Evolutionary conservation across 2,113 vertebrate genomes (phyloP).

Genomic region (Tupaia chinensis): DNA sequence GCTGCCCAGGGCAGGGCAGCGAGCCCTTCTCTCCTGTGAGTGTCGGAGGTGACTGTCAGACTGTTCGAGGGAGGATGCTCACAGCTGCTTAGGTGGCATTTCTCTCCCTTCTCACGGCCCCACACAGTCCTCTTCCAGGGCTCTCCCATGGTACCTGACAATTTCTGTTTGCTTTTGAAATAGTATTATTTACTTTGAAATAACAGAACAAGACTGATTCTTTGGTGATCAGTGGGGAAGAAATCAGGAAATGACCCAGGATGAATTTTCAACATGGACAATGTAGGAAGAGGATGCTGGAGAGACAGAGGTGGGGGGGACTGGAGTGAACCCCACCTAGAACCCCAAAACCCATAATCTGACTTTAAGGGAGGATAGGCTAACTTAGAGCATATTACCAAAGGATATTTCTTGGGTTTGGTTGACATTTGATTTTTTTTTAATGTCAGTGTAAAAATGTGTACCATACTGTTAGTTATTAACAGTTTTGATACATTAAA

Average conservation of each 20-base stretch:
- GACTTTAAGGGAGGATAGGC: not conserved
- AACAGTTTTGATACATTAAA: not conserved
- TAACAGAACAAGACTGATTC: not conserved
- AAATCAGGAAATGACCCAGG: not conserved
- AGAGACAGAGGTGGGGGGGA: not conserved
- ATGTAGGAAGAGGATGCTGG: not conserved
- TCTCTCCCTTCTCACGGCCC: not conserved
- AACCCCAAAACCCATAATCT: not conserved
- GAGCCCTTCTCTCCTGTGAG: not conserved
- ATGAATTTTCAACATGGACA: not conserved
- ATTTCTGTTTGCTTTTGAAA: constrained; percentile 19
- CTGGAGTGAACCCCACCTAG: not conserved
- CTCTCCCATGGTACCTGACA: not conserved
- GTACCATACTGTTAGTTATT: not conserved
- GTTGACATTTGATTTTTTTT: not conserved
- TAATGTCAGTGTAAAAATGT: not conserved
- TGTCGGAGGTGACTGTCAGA: fast-evolving
- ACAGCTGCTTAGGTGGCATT: not conserved
- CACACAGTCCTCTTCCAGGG: not conserved
- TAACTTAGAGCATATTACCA: not conserved
- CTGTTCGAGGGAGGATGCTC: not conserved
- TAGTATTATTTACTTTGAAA: not conserved
- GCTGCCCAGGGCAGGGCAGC: not conserved
- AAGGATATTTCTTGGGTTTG: not conserved
- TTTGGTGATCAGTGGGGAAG: not conserved